A percentile compares a stretch with the other conserved stretches of the same genome.
These are phyloP conservation scores for Scopus umbretta DNA, from an alignment of 2,113 vertebrate species.

Conservation along the genomic window DNA sequence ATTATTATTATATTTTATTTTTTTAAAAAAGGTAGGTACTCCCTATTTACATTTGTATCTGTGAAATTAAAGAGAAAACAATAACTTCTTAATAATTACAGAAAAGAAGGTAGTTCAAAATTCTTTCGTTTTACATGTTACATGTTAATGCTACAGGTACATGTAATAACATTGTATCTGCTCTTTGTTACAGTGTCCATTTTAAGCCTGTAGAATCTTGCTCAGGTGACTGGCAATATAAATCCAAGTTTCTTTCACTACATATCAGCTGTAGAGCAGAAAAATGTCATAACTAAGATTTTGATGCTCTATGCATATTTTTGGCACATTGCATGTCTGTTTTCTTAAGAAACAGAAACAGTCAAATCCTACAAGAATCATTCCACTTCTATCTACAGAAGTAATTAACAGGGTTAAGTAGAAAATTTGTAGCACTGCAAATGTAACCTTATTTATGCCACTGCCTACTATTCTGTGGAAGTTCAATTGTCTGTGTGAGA, in stretches of 20 bases:
- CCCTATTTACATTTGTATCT: not conserved
- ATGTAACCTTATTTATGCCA: not conserved
- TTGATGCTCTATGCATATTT: not conserved
- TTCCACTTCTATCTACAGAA: not conserved
- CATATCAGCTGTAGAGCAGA: not conserved
- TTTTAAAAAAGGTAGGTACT: accelerated
- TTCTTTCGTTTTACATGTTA: not conserved
- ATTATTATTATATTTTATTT: too few relatives aligned
- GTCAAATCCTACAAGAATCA: not conserved
- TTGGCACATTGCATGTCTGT: not conserved
- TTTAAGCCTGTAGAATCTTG: not conserved
- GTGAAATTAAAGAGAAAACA: not conserved
- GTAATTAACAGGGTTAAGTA: not conserved
- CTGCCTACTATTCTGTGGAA: not conserved
- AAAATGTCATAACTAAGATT: not conserved
- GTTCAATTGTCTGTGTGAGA: not conserved
- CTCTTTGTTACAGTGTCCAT: not conserved
- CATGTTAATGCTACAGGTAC: not conserved
- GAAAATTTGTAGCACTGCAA: not conserved
- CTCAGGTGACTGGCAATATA: not conserved
- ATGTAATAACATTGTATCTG: not conserved
- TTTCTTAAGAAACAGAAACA: not conserved
- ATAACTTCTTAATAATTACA: not conserved
- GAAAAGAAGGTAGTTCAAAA: not conserved
- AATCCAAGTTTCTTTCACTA: not conserved